A percentile compares a stretch with the other conserved stretches of the same genome.
Conservation (phyloP, 2,888 invertebrate species). For the Chirona hameri region DNA sequence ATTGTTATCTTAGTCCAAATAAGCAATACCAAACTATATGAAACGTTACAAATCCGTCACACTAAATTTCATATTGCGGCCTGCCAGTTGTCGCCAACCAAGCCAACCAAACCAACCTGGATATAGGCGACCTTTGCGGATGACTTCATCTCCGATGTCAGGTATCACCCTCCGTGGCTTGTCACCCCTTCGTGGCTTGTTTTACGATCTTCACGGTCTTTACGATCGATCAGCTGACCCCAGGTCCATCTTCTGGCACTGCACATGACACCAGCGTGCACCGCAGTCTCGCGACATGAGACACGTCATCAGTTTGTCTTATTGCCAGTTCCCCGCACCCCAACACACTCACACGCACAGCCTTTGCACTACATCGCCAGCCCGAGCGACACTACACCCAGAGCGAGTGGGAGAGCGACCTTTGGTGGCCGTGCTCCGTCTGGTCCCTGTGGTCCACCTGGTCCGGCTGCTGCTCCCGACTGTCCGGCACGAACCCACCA, state of each 20-base stretch:
- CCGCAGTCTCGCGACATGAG: neutral
- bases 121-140: no score
- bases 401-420: neutral
- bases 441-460: neutral
- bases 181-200: no score
- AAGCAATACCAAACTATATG: no score
- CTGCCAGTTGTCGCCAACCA: no score
- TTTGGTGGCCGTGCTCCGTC: neutral
- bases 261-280: neutral
- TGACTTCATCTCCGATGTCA: no score
- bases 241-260: neutral
- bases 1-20: no score
- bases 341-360: neutral
- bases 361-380: neutral
- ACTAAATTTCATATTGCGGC: no score
- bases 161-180: no score
- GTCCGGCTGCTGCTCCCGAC: neutral
- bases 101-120: no score
- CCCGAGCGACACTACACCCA: neutral
- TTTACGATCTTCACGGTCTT: no score
- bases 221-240: neutral
- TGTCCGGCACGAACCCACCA: neutral
- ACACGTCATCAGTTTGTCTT: neutral
- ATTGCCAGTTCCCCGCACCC: neutral
- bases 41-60: no score